Evolutionary conservation across 2,888 invertebrate species (phyloP).

Genomic region (Catocala sponsa): DNA sequence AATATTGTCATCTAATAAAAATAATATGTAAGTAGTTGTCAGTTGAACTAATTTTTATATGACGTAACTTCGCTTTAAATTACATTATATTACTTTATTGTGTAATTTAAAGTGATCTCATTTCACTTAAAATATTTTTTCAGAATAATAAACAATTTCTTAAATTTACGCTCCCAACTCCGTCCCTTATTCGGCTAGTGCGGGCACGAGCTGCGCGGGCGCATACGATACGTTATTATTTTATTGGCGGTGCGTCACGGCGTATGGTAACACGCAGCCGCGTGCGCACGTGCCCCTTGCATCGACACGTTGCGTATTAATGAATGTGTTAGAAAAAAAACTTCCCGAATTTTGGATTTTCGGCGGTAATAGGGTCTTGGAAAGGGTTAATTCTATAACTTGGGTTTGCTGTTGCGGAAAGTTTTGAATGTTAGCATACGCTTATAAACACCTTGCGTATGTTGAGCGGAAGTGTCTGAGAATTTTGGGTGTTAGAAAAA

Average conservation of each 20-base stretch:
- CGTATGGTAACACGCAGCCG: conserved; percentile 67
- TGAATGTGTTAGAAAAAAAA: conserved; percentile 20
- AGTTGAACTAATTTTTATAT: no score
- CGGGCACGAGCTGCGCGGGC: conserved; percentile 56
- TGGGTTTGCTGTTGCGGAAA: not conserved
- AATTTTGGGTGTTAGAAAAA: no score
- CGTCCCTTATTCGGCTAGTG: conserved; percentile 59
- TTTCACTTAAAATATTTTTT: not conserved
- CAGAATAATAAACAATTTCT: not conserved
- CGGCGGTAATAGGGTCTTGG: conserved; percentile 2
- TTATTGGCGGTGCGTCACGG: conserved; percentile 70
- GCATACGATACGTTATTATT: conserved; percentile 59
- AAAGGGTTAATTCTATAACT: conserved; percentile 11
- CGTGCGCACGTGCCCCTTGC: conserved; percentile 52
- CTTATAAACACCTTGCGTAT: not conserved
- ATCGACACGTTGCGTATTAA: conserved; percentile 35
- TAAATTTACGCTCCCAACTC: conserved; percentile 31
- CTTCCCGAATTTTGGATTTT: conserved; percentile 18
- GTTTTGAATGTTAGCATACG: not conserved
- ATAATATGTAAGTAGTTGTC: no score
- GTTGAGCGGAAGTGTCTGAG: no score
- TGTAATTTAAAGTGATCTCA: not conserved
- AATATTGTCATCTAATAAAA: no score
- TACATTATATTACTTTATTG: no score
- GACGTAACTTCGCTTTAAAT: no score